Evolutionary conservation across 2,888 invertebrate genomes (phyloP), one percentile per base, ranked within the genome.

Genomic region (Danaus chrysippus): DNA sequence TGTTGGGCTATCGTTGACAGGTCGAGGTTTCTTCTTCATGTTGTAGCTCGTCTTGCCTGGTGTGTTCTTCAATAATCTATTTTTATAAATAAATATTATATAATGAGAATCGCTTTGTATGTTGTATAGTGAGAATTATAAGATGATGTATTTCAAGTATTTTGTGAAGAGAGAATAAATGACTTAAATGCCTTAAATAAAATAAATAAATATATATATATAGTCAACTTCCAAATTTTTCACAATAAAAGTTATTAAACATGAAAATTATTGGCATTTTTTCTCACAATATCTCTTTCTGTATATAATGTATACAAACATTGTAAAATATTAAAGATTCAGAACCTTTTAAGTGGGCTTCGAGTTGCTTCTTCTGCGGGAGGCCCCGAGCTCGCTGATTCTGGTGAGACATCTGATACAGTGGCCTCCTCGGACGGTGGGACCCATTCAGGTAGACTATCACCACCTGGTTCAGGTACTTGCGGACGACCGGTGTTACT

Each of bases 331-430:
- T 56, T 12, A 42, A 43, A 12, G 41, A 60, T 56, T 42, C 68
- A 70, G 42, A 70, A 90, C 87, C 90, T 78, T 73, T 89, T 90
- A 3, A 90, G 77, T 0, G 90, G 88, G 72, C 87, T 88, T 52
- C 86, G 71, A 15, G 81, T 72, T 0, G 84, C 76, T 54, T 88
- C 88, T 13, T 87, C 87, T 58, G 81, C 84, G 46, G 73, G 67
- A 34, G 70, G 68, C 23, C 74, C 58, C 12, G 71, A 75, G 19
- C 75, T 58, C 23, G 65, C 73, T 10, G 77, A 70, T 11, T 84
- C 85, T 64, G 43, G 78, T 69, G 55, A 78, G 0, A 70, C 71
- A 64, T 87, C 89, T 0, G 85, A 82, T 9, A 84, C 82, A 11
- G 83, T 81, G 59, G 84, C 83, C 62, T 88, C 88, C 55, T 88